Evolutionary conservation across 1,140 invertebrate genomes (phyloP).

Genomic region (Tetraneura akinire): DNA sequence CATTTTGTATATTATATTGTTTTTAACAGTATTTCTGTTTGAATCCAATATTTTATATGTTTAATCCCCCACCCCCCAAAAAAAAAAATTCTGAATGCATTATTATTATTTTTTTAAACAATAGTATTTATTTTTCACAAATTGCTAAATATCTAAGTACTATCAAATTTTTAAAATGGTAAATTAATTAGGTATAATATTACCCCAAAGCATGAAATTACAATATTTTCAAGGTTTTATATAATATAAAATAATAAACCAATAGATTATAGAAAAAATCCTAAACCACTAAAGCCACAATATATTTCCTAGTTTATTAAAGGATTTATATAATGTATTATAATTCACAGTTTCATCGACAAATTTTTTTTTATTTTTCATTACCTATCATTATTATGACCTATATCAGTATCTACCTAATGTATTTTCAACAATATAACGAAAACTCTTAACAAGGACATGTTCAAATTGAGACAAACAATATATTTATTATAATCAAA

Average conservation of each 20-base stretch:
- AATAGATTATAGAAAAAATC: neutral
- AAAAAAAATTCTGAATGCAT: too few relatives aligned
- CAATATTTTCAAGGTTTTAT: neutral
- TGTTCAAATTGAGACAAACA: neutral
- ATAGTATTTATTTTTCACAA: too few relatives aligned
- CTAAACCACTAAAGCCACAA: neutral
- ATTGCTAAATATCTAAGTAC: too few relatives aligned
- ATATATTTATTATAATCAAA: neutral
- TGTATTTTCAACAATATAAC: neutral
- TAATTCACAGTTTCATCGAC: neutral
- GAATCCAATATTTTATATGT: too few relatives aligned
- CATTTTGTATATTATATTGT: too few relatives aligned
- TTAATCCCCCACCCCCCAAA: too few relatives aligned
- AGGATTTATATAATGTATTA: neutral
- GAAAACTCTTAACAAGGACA: slow-evolving; percentile 1
- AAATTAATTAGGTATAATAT: too few relatives aligned
- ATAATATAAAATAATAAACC: neutral
- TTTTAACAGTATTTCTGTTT: too few relatives aligned
- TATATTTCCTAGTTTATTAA: neutral
- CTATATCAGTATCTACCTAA: neutral
- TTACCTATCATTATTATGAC: neutral
- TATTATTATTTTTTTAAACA: too few relatives aligned
- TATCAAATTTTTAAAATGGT: too few relatives aligned
- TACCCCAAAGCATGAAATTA: neutral
- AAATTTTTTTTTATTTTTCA: neutral